Evolutionary conservation across 2,113 vertebrate genomes (phyloP).

Genomic region (Uropsilus gracilis): DNA sequence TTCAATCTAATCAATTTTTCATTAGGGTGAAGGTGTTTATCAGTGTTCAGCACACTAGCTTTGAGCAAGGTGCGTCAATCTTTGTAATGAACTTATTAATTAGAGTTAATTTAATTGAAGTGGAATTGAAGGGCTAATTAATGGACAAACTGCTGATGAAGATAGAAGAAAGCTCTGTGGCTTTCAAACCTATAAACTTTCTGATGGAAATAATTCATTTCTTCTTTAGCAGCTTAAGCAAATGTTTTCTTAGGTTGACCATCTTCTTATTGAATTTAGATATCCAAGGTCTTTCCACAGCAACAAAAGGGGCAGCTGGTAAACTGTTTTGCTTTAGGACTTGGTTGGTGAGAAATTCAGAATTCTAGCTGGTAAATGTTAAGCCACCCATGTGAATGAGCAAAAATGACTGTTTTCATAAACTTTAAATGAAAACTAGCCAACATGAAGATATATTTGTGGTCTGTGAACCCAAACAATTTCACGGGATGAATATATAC

Average conservation of each 20-base stretch:
- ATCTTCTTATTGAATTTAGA: constrained; percentile 68
- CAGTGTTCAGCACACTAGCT: constrained; percentile 95
- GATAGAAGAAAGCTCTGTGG: constrained; percentile 85
- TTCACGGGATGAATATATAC: background rate
- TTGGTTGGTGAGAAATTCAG: constrained; percentile 9
- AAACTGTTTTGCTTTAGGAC: background rate
- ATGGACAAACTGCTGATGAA: constrained; percentile 89
- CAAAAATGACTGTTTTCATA: background rate
- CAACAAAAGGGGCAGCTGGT: constrained; percentile 9
- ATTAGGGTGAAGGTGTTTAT: constrained; percentile 99
- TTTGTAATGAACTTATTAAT: constrained; percentile 97
- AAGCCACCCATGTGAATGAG: background rate
- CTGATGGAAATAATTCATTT: constrained; percentile 81
- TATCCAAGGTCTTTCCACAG: constrained; percentile 78
- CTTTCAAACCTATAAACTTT: constrained; percentile 84
- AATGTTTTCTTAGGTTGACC: constrained; percentile 74
- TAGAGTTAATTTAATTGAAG: constrained; percentile 99
- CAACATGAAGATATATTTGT: background rate
- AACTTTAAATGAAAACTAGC: background rate
- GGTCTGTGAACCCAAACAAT: background rate
- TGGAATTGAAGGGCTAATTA: constrained; percentile 96
- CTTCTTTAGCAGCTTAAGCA: constrained; percentile 75
- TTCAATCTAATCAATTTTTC: constrained; percentile 99
- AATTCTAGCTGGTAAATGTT: constrained; percentile 30
- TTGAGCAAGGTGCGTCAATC: constrained; percentile 94